Evolutionary conservation across 1,140 invertebrate genomes (phyloP), one percentile per base, ranked within the genome.

Genomic region (Plectus sambesii): DNA sequence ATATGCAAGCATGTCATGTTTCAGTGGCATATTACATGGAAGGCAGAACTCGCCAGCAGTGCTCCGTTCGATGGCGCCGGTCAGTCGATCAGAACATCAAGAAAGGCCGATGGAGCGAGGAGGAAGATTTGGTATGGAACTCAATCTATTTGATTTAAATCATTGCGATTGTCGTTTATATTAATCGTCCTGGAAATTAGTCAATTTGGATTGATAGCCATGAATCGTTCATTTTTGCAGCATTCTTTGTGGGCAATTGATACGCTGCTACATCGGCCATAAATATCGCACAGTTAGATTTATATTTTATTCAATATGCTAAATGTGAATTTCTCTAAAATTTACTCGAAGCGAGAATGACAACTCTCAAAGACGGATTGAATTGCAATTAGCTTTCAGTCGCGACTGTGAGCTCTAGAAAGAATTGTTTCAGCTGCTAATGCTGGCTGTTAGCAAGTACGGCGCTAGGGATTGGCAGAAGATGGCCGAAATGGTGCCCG

Each of bases 21-120:
- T 15, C 58, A 71, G 69, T 70, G 12, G 61, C 64, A 2, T 59
- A 63, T 26, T 64, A 59, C 43, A 63, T 72, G 47, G 67, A 70
- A 30, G 61, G 61, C 0, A 55, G 69, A 26, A 70, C 58, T 52
- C 40, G 50, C 26, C 35, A 47, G 5, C 58, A 68, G 39, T 69
- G 68, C 42, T 27, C 42, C 12, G 43, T 41, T 12, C 55, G 69
- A 5, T 72, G 55, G 52, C 22, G 33, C 5, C 53, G 56, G 33
- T 55, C 42, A 17, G 57, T 70, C 2, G 58, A 70, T 37, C 58
- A 60, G 2, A 35, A 40, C 4, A 51, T 56, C 1, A 66, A 58
- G 22, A 49, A 50, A 8, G 69, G 69, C 1, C 42, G 53, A 38
- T 72, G 69, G 69, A 58, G 61, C 15, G 45, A 54, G 17, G 54